Evolutionary conservation across 2,797 vertebrate species (phyloP).

Genomic region (Crenuchus spilurus): DNA sequence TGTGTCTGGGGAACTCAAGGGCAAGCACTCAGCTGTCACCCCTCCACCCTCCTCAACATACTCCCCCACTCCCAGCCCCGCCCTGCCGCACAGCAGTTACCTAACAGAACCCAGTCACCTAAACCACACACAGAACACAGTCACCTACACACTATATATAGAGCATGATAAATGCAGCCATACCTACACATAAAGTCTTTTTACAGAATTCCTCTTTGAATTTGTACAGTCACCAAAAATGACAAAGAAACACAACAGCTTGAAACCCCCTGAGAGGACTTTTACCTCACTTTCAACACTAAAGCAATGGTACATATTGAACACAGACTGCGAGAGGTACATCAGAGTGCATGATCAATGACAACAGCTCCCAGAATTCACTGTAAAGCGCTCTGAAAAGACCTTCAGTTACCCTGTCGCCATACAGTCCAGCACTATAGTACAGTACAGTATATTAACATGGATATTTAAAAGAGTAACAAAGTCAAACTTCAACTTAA

Average conservation of each 20-base stretch:
- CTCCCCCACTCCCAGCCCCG: constrained; percentile 47
- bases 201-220: background rate
- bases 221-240: background rate
- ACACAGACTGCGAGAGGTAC: no score
- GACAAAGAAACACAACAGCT: background rate
- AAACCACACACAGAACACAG: constrained; percentile 31
- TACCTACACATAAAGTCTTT: background rate
- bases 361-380: no score
- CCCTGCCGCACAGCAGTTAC: constrained; percentile 41
- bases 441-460: no score
- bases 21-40: constrained; percentile 75
- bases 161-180: constrained; percentile 6
- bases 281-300: no score
- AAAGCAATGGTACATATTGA: no score
- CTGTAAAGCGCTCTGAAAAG: no score
- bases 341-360: no score
- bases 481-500: no score
- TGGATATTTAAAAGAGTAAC: no score
- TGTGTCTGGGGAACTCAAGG: constrained; percentile 81
- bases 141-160: constrained; percentile 39
- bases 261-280: no score
- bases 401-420: no score
- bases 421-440: no score
- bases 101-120: constrained; percentile 49
- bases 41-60: constrained; percentile 45